Evolutionary conservation across 2,888 invertebrate genomes (phyloP).

Genomic region (Drosophila testacea): DNA sequence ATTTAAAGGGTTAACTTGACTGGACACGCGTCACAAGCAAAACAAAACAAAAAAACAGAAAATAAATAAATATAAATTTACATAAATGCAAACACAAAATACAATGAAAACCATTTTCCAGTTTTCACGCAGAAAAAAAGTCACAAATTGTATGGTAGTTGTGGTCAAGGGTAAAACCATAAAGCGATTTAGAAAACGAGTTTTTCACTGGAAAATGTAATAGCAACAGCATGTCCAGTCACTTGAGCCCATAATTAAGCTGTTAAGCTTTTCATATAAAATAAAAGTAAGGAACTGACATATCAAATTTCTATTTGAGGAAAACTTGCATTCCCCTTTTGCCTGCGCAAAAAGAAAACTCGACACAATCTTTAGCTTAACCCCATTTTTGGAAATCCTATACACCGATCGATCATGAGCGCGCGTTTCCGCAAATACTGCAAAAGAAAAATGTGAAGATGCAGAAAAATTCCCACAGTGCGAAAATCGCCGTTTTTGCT

Average conservation of each 20-base stretch:
- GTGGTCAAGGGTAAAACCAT: conserved; percentile 53
- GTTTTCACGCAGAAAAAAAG: conserved; percentile 35
- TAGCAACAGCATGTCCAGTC: conserved; percentile 38
- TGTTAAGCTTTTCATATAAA: conserved; percentile 23
- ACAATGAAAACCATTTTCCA: conserved; percentile 36
- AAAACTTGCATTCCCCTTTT: conserved; percentile 36
- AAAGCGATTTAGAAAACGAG: conserved; percentile 54
- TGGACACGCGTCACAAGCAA: conserved; percentile 58
- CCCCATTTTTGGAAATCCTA: conserved; percentile 60
- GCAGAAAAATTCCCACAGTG: conserved; percentile 68
- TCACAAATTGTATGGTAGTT: conserved; percentile 21
- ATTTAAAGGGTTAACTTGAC: conserved; percentile 57
- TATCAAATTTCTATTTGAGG: conserved; percentile 26
- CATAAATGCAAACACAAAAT: conserved; percentile 41
- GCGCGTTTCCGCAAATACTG: conserved; percentile 56
- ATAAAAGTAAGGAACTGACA: conserved; percentile 16
- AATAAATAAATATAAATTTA: conserved; percentile 37
- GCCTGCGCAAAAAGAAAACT: conserved; percentile 1
- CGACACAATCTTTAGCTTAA: conserved; percentile 34
- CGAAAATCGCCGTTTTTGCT: conserved; percentile 57
- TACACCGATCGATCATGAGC: conserved; percentile 67
- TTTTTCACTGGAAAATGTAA: conserved; percentile 50
- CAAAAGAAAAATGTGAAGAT: conserved; percentile 38
- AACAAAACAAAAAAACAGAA: conserved; percentile 23
- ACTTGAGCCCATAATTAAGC: conserved; percentile 51